Conservation (phyloP, 2,113 vertebrate genomes). For the Heterocephalus glaber region DNA sequence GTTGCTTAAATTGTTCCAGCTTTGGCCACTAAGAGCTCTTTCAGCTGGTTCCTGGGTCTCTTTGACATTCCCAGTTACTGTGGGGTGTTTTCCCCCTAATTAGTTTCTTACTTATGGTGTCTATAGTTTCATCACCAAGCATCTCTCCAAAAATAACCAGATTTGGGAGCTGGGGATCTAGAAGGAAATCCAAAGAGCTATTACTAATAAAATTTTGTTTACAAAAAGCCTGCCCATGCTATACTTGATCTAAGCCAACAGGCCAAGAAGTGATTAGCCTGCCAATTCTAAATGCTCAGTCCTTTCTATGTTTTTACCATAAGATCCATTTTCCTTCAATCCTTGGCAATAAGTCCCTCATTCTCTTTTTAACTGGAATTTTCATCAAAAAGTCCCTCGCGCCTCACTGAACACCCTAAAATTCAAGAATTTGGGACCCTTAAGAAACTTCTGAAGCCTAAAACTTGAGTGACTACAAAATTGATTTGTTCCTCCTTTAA, state of each 20-base stretch:
- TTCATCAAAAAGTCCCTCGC: background rate
- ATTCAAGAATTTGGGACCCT: background rate
- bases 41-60: background rate
- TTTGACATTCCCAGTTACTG: background rate
- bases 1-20: background rate
- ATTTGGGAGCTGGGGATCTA: background rate
- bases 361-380: background rate
- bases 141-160: slow-evolving; percentile 11
- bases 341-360: background rate
- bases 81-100: background rate
- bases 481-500: background rate
- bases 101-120: background rate
- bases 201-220: background rate
- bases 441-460: background rate
- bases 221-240: background rate
- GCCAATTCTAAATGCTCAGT: background rate
- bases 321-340: background rate
- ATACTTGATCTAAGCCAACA: too few species aligned
- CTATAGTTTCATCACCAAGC: background rate
- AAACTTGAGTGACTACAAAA: background rate
- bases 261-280: too few species aligned
- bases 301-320: background rate
- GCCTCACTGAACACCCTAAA: background rate
- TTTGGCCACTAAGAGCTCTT: background rate
- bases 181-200: background rate